phyloP scores from a whole-genome alignment of 2,113 vertebrate genomes.

The Paratilapia polleni region DNA sequence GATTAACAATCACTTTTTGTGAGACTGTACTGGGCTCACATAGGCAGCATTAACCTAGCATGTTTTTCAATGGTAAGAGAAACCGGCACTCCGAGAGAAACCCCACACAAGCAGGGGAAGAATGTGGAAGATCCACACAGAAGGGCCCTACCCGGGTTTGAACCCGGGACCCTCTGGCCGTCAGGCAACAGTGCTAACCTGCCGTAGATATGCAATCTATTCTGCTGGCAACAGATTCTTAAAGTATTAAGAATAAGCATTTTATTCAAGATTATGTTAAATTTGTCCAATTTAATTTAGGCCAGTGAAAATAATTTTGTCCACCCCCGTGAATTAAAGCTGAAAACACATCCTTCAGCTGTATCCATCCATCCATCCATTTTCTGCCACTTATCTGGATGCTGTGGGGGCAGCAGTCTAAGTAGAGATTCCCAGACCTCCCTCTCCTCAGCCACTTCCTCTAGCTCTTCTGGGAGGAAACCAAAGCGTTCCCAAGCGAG shows the following conservation, averaged over 20 bases:
- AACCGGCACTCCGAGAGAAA: background rate
- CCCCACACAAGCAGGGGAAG: fast-evolving
- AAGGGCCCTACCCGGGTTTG: background rate
- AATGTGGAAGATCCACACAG: too few relatives aligned
- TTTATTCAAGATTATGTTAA: background rate
- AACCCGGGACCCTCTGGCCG: background rate
- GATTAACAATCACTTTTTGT: background rate
- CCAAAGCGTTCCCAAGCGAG: background rate
- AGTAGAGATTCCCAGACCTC: too few relatives aligned
- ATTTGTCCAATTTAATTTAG: background rate
- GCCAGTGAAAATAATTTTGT: background rate
- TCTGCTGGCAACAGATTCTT: background rate
- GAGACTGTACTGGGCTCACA: background rate
- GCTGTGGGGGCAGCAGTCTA: background rate
- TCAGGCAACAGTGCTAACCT: too few relatives aligned
- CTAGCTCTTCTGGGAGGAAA: background rate
- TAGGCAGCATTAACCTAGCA: background rate
- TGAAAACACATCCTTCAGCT: background rate
- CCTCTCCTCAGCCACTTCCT: background rate
- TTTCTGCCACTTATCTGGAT: background rate
- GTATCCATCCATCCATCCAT: background rate
- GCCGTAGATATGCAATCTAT: too few relatives aligned
- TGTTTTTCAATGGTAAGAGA: background rate
- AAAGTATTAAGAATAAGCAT: background rate
- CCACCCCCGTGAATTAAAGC: background rate